Evolutionary conservation across 2,888 invertebrate species (phyloP).

Genomic region (Gastrophysa polygoni): DNA sequence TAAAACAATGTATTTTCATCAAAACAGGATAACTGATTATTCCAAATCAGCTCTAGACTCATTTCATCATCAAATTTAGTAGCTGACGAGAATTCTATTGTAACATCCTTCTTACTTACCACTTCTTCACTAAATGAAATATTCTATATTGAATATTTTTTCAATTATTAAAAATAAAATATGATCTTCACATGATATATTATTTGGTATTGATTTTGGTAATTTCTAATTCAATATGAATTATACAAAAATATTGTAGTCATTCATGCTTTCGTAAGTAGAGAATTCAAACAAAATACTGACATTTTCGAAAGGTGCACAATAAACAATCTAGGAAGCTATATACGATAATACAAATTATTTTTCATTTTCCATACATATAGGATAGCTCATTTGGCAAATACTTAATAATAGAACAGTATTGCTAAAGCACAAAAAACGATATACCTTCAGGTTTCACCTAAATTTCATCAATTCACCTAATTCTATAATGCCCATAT

Average conservation of each 20-base stretch:
- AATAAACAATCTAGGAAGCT: neutral
- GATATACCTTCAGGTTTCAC: too few relatives aligned
- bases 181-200: neutral
- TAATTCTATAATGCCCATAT: too few relatives aligned
- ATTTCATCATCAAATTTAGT: neutral
- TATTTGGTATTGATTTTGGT: neutral
- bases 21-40: neutral
- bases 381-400: too few relatives aligned
- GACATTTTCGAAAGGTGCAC: neutral
- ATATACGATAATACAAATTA: neutral
- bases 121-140: too few relatives aligned
- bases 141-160: neutral
- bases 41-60: neutral
- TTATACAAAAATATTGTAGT: neutral
- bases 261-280: neutral
- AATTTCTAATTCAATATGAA: neutral
- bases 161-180: neutral
- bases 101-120: neutral
- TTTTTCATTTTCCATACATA: too few relatives aligned
- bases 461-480: too few relatives aligned
- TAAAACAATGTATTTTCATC: slow-evolving; percentile 19
- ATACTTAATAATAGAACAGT: too few relatives aligned
- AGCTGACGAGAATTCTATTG: neutral
- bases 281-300: neutral
- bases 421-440: too few relatives aligned